phyloP scores from a whole-genome alignment of 2,888 invertebrate species.

The Tachina fera region DNA sequence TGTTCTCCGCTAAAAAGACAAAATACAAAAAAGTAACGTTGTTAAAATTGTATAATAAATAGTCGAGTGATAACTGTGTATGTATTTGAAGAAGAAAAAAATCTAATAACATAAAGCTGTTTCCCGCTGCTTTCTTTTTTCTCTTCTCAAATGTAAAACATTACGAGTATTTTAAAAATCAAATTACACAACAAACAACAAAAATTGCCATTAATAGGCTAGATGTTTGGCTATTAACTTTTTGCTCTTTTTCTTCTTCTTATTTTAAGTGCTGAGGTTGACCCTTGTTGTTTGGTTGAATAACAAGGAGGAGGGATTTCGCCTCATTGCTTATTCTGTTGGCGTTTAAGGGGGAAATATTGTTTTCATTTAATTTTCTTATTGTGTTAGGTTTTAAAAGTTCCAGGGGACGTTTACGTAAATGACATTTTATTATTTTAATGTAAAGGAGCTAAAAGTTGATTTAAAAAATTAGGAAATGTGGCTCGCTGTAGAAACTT shows the following conservation, averaged over 20 bases:
- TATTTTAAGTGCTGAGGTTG: conserved; percentile 6
- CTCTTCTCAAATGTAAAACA: neutral
- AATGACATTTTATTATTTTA: neutral
- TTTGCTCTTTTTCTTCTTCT: neutral
- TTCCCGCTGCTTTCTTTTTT: neutral
- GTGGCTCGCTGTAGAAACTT: neutral
- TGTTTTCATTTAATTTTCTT: neutral
- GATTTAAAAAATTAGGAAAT: neutral
- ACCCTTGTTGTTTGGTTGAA: neutral
- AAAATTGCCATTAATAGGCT: conserved; percentile 7
- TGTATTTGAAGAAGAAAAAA: neutral
- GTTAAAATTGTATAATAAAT: conserved; percentile 19
- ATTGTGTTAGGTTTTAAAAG: neutral
- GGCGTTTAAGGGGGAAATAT: neutral
- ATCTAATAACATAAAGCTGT: conserved; percentile 19
- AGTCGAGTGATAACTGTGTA: neutral
- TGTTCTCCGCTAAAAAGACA: conserved; percentile 80
- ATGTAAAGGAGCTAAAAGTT: neutral
- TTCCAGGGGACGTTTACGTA: neutral
- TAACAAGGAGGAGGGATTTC: neutral
- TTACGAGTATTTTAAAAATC: conserved; percentile 3
- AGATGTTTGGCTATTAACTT: neutral
- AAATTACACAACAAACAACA: conserved; percentile 5
- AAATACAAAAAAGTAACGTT: conserved; percentile 23
- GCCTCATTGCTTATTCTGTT: neutral